Percentiles rank a stretch among this genome's conserved stretches.
These are phyloP conservation scores for Chaenogobius annularis DNA, from an alignment of 2,113 vertebrate species.

Conservation along the genomic window DNA sequence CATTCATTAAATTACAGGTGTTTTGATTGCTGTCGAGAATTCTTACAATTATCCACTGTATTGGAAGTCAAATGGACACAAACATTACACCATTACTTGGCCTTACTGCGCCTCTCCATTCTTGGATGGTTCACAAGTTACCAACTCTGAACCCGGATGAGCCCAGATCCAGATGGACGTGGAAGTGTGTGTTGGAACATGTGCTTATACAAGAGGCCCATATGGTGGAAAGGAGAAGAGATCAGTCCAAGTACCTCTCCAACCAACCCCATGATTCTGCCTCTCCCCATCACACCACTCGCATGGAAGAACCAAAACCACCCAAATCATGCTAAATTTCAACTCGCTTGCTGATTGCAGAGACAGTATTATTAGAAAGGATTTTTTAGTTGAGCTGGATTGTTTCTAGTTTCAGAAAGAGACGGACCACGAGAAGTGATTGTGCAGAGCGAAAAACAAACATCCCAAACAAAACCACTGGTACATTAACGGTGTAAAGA, in stretches of 20 bases:
- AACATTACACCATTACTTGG: not conserved
- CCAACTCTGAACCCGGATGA: slow-evolving; percentile 11
- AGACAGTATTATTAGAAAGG: not conserved
- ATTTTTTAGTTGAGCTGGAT: not conserved
- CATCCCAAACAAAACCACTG: no score
- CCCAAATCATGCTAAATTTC: not conserved
- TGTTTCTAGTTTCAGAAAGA: not conserved
- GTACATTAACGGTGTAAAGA: no score
- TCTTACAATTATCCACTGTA: not conserved
- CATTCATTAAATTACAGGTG: no score
- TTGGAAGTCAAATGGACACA: not conserved
- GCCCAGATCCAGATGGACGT: slow-evolving; percentile 14
- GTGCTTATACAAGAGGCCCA: slow-evolving; percentile 43
- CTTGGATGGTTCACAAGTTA: not conserved
- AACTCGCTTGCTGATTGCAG: not conserved
- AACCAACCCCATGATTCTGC: not conserved
- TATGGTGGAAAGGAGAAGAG: slow-evolving; percentile 22
- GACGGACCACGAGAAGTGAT: not conserved
- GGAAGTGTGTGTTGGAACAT: slow-evolving; percentile 25
- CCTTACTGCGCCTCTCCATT: not conserved
- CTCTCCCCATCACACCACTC: not conserved
- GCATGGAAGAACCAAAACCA: not conserved
- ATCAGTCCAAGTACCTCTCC: slow-evolving; percentile 34
- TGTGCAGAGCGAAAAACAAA: no score
- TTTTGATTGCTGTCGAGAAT: no score